These are phyloP conservation scores for Ceuthmochares aereus DNA, from an alignment of 2,113 vertebrate genomes.

Conservation along the genomic window DNA sequence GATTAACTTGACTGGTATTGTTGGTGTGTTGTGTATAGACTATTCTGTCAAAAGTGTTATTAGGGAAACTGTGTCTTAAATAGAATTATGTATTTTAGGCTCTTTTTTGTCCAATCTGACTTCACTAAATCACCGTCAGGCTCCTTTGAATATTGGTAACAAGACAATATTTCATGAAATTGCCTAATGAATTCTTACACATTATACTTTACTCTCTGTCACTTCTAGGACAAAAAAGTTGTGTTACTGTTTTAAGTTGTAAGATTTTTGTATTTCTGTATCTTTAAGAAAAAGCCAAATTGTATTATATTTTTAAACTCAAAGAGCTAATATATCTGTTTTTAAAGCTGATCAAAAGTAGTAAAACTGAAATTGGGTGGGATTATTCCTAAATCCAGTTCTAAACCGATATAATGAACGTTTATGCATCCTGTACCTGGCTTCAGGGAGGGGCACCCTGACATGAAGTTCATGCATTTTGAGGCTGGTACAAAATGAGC, in stretches of 20 bases:
- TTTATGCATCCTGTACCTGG: not conserved
- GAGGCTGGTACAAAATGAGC: not conserved
- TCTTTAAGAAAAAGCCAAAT: not conserved
- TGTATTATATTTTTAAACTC: not conserved
- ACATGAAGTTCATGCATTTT: not conserved
- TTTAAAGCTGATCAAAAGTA: not conserved
- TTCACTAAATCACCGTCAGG: not conserved
- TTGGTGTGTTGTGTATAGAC: not conserved
- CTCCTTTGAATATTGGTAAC: not conserved
- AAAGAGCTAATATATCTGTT: not conserved
- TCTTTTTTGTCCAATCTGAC: not conserved
- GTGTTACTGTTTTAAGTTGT: not conserved
- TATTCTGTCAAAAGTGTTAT: not conserved
- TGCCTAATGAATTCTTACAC: not conserved
- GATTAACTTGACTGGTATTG: not conserved
- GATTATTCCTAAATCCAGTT: accelerated
- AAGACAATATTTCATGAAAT: not conserved
- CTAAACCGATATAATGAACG: not conserved
- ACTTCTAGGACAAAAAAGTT: not conserved
- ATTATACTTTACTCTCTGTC: not conserved
- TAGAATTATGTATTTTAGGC: not conserved
- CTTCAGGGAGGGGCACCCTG: not conserved
- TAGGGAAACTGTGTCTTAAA: constrained; percentile 12
- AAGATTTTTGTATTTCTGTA: not conserved
- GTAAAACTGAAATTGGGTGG: not conserved